phyloP scores from a whole-genome alignment of 2,797 vertebrate species.

The Premnoplex brunnescens region DNA sequence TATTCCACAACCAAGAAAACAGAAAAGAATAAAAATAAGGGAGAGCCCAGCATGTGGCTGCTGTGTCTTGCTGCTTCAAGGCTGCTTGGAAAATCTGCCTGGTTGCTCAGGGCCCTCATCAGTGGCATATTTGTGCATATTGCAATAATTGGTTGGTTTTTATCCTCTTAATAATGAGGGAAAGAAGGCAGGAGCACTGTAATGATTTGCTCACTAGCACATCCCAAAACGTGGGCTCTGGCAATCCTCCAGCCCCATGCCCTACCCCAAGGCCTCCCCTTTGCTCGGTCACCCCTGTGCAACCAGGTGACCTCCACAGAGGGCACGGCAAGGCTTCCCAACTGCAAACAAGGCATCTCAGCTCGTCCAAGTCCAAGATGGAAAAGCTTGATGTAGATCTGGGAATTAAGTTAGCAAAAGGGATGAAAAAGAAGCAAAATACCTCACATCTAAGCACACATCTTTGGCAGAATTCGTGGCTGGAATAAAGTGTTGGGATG shows the following conservation, averaged over 20 bases:
- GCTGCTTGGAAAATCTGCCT: not conserved
- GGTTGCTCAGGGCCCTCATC: not conserved
- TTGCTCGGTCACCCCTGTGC: accelerated
- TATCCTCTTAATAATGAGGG: not conserved
- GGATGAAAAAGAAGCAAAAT: not conserved
- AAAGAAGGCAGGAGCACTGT: not conserved
- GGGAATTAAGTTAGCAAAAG: constrained; percentile 33
- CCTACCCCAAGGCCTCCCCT: not conserved
- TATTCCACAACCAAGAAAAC: constrained; percentile 23
- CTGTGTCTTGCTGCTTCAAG: constrained; percentile 4
- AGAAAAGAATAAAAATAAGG: constrained; percentile 27
- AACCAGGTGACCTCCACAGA: not conserved
- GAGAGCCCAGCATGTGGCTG: constrained; percentile 17
- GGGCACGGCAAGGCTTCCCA: not conserved
- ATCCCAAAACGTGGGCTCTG: not conserved
- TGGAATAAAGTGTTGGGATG: not conserved
- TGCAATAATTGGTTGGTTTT: not conserved
- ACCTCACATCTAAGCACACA: not conserved
- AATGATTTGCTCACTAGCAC: not conserved
- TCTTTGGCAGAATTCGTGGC: not conserved
- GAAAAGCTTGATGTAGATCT: not conserved
- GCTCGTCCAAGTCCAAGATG: not conserved
- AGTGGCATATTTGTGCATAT: not conserved
- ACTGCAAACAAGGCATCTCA: not conserved
- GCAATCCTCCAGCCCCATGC: not conserved